phyloP scores from a whole-genome alignment of 2,113 vertebrate species.

The Bos javanicus region DNA sequence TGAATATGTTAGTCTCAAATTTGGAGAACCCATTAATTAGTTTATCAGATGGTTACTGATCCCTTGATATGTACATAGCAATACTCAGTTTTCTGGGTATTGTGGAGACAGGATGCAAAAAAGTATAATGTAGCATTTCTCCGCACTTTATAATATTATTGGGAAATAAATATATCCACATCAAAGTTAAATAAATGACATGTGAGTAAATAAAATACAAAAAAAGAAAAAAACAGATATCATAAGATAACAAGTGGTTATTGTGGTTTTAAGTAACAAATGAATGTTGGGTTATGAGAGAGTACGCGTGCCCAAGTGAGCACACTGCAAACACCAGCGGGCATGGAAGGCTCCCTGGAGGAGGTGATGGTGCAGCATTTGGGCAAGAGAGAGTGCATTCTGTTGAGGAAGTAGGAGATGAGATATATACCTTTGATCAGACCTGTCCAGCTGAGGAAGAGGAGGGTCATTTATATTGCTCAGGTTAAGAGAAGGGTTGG shows the following conservation, averaged over 20 bases:
- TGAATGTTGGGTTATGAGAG: neutral
- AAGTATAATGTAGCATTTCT: neutral
- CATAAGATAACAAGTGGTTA: neutral
- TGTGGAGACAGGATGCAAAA: neutral
- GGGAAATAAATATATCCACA: neutral
- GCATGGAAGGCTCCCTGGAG: neutral
- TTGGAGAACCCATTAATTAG: neutral
- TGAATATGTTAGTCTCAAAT: neutral
- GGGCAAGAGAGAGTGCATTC: neutral
- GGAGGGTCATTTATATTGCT: neutral
- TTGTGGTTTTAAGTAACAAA: conserved; percentile 13
- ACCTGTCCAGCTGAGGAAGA: neutral
- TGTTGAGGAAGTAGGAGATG: neutral
- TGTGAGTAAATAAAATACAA: neutral
- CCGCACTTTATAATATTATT: neutral
- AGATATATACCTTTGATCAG: neutral
- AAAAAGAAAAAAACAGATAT: neutral
- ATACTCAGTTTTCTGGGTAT: neutral
- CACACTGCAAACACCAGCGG: neutral
- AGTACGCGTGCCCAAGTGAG: neutral
- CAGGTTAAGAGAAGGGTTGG: neutral
- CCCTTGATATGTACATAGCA: neutral
- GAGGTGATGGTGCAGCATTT: neutral
- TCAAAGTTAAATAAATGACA: neutral
- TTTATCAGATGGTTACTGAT: neutral